A percentile compares a stretch with the other conserved stretches of the same genome.
These are phyloP conservation scores for Microcebus tavaratra DNA, from an alignment of 2,113 vertebrate genomes.

Conservation along the genomic window DNA sequence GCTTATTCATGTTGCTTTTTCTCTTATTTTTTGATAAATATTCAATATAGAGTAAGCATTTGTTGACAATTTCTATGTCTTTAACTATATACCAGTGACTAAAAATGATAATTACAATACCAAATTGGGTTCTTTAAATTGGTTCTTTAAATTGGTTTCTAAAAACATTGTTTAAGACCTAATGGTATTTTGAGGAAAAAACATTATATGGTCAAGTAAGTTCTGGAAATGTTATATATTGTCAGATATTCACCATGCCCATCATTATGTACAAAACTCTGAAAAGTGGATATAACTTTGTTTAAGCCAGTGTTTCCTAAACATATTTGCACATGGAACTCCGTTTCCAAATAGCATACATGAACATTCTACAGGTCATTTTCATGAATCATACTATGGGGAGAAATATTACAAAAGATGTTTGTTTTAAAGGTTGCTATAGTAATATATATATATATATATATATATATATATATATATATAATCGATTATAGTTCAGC, in stretches of 20 bases:
- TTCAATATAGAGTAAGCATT: background rate
- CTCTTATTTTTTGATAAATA: background rate
- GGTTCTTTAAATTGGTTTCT: background rate
- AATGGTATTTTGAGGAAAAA: background rate
- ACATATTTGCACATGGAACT: background rate
- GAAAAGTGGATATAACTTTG: background rate
- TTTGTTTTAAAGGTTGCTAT: background rate
- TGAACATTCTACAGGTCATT: background rate
- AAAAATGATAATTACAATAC: background rate
- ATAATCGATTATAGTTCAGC: background rate
- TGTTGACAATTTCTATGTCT: background rate
- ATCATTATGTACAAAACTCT: background rate
- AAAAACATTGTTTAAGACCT: background rate
- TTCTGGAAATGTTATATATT: background rate
- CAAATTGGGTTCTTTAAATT: background rate
- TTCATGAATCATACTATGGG: background rate
- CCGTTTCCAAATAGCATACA: background rate
- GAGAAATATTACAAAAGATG: background rate
- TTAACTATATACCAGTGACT: background rate
- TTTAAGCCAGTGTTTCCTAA: background rate
- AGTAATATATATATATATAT: background rate
- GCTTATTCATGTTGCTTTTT: background rate
- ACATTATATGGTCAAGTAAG: background rate
- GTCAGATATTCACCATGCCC: background rate
- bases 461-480: background rate